Evolutionary conservation across 1,140 invertebrate genomes (phyloP).

Genomic region (Sycophila sp.): DNA sequence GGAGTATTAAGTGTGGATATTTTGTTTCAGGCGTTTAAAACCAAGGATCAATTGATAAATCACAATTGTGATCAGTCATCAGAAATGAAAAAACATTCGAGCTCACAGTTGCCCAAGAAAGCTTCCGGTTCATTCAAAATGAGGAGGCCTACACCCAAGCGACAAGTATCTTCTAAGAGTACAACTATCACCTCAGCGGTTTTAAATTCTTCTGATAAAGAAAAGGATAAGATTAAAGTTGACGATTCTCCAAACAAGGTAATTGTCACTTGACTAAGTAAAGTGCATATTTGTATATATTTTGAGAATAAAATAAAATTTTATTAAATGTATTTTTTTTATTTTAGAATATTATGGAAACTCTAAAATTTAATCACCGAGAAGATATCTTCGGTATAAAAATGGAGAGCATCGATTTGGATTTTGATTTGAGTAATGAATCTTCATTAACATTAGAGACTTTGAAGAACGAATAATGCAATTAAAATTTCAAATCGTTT

Average conservation of each 20-base stretch:
- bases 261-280: conserved; percentile 3
- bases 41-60: conserved; percentile 58
- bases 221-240: conserved; percentile 56
- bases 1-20: too few species aligned
- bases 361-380: conserved; percentile 11
- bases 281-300: too few species aligned
- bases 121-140: conserved; percentile 60
- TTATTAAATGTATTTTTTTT: not conserved
- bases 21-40: conserved; percentile 59
- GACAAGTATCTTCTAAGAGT: conserved; percentile 57
- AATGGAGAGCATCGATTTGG: conserved; percentile 10
- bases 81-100: conserved; percentile 55
- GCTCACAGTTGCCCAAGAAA: conserved; percentile 60
- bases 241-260: conserved; percentile 58
- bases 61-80: conserved; percentile 59
- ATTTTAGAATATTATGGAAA: conserved; percentile 15
- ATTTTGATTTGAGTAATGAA: conserved; percentile 22
- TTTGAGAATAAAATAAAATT: not conserved
- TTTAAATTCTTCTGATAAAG: conserved; percentile 51
- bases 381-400: conserved; percentile 25
- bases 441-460: conserved; percentile 23
- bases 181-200: conserved; percentile 46
- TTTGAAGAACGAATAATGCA: conserved; percentile 1
- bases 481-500: not conserved
- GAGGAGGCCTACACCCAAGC: conserved; percentile 59